Conservation (phyloP, 2,113 vertebrate genomes). For the Nothocercus nigrocapillus region DNA sequence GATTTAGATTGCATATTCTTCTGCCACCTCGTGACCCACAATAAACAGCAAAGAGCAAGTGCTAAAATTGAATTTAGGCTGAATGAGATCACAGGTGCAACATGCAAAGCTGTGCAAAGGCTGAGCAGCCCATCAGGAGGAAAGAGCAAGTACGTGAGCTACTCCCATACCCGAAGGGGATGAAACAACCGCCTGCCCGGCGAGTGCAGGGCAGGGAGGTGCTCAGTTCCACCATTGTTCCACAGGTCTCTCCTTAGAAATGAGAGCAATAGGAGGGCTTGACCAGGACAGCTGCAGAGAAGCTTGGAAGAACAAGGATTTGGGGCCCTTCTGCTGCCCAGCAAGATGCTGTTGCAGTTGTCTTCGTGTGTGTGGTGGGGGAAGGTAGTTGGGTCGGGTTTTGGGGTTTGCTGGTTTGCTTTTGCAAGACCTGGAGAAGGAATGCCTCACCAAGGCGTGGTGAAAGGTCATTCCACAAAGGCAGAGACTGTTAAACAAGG, state of each 20-base stretch:
- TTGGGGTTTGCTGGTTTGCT: not conserved
- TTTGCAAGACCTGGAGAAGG: not conserved
- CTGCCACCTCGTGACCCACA: not conserved
- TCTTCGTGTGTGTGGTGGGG: not conserved
- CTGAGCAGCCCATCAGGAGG: not conserved
- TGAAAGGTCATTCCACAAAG: not conserved
- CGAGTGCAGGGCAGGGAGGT: not conserved
- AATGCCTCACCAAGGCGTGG: not conserved
- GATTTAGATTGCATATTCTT: not conserved
- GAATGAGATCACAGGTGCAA: not conserved
- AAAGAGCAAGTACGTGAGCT: not conserved
- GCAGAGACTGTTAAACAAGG: conserved; percentile 26
- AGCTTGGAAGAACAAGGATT: not conserved
- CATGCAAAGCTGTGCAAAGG: conserved; percentile 29
- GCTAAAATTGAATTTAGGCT: not conserved
- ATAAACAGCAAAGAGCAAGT: not conserved
- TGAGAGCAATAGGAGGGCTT: not conserved
- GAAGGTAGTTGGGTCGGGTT: not conserved
- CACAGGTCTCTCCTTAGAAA: conserved; percentile 22
- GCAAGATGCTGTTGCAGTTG: not conserved
- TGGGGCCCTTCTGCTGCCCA: not conserved
- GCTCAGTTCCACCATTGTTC: not conserved
- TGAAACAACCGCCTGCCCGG: not conserved
- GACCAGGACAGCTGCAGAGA: not conserved
- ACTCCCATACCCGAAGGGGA: not conserved